Conservation (phyloP, 1,140 invertebrate species). For the Pseudobourletiella spinata region DNA sequence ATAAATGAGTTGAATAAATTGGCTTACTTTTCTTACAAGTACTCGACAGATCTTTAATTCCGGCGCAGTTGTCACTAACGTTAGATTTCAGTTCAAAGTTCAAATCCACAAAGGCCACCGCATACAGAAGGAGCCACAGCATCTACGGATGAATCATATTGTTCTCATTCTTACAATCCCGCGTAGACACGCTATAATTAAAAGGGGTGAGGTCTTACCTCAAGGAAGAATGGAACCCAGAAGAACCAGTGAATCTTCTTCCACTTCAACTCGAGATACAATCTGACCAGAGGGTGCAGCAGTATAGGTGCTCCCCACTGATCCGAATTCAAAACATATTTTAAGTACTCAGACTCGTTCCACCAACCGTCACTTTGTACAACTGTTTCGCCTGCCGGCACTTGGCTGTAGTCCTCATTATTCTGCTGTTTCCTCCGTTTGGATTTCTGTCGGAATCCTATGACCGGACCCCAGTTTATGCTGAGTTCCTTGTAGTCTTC, state of each 20-base stretch:
- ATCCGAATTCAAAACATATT: background rate
- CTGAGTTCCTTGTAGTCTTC: background rate
- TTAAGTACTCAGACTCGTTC: background rate
- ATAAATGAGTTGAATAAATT: background rate
- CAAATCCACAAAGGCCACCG: background rate
- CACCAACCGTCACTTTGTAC: background rate
- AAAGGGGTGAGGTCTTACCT: background rate
- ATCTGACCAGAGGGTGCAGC: background rate
- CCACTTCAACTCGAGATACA: background rate
- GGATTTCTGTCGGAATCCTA: background rate
- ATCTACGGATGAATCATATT: background rate
- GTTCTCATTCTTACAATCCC: background rate
- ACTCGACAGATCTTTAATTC: background rate
- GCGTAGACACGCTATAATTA: background rate
- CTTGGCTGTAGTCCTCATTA: background rate
- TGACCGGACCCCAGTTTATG: background rate
- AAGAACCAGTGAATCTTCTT: background rate
- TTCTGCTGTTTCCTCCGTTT: no score
- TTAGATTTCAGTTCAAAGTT: background rate
- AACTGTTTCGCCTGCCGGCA: background rate
- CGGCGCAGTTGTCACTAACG: background rate
- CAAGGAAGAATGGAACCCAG: background rate
- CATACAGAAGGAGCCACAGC: background rate
- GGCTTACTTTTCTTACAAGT: background rate
- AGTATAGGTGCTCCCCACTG: background rate